Conservation (phyloP, 2,888 invertebrate genomes). For the Hypomecis punctinalis region DNA sequence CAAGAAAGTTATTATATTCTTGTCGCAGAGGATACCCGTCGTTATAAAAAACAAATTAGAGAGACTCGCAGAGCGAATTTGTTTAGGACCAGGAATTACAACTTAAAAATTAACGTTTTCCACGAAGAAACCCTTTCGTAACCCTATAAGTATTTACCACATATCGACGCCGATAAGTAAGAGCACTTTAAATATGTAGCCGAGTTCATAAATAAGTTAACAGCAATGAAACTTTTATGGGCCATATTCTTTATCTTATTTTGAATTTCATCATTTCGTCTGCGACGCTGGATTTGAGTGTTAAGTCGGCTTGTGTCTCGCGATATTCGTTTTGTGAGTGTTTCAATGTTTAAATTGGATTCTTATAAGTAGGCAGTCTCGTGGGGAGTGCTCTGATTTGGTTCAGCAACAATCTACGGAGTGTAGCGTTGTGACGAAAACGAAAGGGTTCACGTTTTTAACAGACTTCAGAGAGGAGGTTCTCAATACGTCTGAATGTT, state of each 20-base stretch:
- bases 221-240: conserved; percentile 81
- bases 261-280: conserved; percentile 79
- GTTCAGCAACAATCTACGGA: background rate
- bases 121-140: background rate
- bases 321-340: conserved; percentile 17
- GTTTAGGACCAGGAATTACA: background rate
- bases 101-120: background rate
- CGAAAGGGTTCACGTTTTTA: too few species aligned
- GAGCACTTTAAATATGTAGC: conserved; percentile 71
- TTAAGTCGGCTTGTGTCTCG: conserved; percentile 51
- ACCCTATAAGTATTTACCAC: conserved; percentile 6
- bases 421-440: background rate
- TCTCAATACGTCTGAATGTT: too few species aligned
- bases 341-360: conserved; percentile 17
- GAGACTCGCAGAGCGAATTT: too few species aligned
- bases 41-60: too few species aligned
- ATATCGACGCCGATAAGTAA: conserved; percentile 52
- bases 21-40: too few species aligned
- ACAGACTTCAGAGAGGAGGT: too few species aligned
- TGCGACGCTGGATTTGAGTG: conserved; percentile 69
- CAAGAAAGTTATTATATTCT: too few species aligned
- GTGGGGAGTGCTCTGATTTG: conserved; percentile 9
- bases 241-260: conserved; percentile 80
- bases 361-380: conserved; percentile 13
- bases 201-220: conserved; percentile 81